A percentile compares a stretch with the other conserved stretches of the same genome.
Evolutionary conservation across 2,113 vertebrate genomes (phyloP).

Genomic region (Gobio gobio): DNA sequence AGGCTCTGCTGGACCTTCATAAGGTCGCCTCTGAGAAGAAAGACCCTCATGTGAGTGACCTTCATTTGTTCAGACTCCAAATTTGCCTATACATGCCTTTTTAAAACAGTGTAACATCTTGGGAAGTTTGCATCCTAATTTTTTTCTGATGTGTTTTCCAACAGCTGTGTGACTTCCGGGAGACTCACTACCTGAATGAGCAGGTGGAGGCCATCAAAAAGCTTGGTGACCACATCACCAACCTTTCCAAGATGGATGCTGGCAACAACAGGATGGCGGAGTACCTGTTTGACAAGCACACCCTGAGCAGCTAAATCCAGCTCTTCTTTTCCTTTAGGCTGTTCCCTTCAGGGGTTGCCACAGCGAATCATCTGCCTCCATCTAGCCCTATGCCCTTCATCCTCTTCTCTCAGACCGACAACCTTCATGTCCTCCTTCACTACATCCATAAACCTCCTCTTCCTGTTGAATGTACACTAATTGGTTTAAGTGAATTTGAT

Average conservation of each 20-base stretch:
- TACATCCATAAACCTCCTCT: no score
- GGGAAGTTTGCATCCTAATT: not conserved
- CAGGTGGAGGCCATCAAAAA: constrained; percentile 95
- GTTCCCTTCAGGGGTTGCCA: no score
- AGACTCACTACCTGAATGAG: constrained; percentile 92
- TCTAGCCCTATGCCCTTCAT: no score
- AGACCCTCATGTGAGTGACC: constrained; percentile 76
- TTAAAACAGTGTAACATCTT: not conserved
- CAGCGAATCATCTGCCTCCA: not conserved
- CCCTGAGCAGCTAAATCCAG: no score
- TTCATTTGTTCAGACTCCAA: no score
- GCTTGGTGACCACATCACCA: constrained; percentile 82
- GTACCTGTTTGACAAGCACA: constrained; percentile 96
- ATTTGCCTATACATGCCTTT: not conserved
- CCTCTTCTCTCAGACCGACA: no score
- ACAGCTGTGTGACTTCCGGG: constrained; percentile 86
- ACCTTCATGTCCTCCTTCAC: no score
- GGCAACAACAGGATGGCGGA: constrained; percentile 86
- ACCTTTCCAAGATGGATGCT: constrained; percentile 76
- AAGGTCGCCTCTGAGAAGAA: constrained; percentile 68
- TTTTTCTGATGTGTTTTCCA: constrained; percentile 22
- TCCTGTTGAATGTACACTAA: no score
- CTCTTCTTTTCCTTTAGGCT: no score
- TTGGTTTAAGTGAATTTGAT: no score
- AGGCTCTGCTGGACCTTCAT: constrained; percentile 84